phyloP scores from a whole-genome alignment of 2,888 invertebrate species.

The Altica lythri region DNA sequence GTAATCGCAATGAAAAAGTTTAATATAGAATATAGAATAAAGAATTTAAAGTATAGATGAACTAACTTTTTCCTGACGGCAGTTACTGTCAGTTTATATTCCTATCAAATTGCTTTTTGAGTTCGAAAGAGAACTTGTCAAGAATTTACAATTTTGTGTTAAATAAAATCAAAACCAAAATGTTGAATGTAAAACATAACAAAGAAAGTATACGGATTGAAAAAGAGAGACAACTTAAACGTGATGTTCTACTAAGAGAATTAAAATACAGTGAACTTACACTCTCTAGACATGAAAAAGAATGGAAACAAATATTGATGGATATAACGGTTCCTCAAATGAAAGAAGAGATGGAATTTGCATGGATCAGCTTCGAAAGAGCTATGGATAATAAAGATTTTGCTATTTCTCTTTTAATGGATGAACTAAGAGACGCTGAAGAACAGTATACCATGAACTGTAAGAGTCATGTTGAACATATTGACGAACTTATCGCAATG shows the following conservation, averaged over 20 bases:
- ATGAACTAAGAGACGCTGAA: conserved; percentile 54
- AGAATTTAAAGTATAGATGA: too few relatives aligned
- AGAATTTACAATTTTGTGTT: too few relatives aligned
- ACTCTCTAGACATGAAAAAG: conserved; percentile 46
- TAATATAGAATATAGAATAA: too few relatives aligned
- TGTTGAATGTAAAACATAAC: too few relatives aligned
- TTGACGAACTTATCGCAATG: conserved; percentile 52
- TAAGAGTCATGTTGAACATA: conserved; percentile 52
- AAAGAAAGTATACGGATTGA: too few relatives aligned
- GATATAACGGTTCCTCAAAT: conserved; percentile 54
- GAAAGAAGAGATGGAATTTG: conserved; percentile 53
- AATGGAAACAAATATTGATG: conserved; percentile 56
- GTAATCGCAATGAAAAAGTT: too few relatives aligned
- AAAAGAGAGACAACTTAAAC: conserved; percentile 45
- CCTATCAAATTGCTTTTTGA: too few relatives aligned
- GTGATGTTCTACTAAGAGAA: conserved; percentile 52
- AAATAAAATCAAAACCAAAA: too few relatives aligned
- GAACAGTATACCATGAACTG: conserved; percentile 55
- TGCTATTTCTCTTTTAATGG: conserved; percentile 54
- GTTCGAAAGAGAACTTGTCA: too few relatives aligned
- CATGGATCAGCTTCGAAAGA: conserved; percentile 58
- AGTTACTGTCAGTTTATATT: too few relatives aligned
- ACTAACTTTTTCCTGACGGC: too few relatives aligned
- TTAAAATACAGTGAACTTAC: conserved; percentile 53
- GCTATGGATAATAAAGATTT: conserved; percentile 58